Percentiles rank a stretch among this genome's conserved stretches.
These are phyloP conservation scores for Nesoenas mayeri DNA, from an alignment of 2,113 vertebrate genomes.

Conservation along the genomic window DNA sequence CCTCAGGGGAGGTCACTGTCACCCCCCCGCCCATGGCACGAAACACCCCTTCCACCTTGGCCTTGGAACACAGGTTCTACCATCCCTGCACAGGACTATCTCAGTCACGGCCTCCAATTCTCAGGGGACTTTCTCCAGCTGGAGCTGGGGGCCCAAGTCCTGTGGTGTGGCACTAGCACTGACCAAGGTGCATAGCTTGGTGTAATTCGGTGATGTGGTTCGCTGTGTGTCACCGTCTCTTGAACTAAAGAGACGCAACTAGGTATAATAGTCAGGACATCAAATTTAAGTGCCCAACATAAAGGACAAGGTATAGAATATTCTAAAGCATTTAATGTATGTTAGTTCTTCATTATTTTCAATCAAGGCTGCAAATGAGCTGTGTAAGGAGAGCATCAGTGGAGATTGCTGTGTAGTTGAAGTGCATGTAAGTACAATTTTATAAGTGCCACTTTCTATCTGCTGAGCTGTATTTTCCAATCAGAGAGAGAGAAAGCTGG, in stretches of 20 bases:
- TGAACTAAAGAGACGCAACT: background rate
- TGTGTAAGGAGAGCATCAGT: background rate
- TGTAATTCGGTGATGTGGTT: fast-evolving
- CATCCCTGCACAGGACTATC: fast-evolving
- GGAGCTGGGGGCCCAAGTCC: background rate
- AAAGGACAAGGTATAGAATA: background rate
- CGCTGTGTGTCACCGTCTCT: fast-evolving
- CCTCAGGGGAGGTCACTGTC: background rate
- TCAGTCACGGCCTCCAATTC: fast-evolving
- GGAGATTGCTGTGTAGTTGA: background rate
- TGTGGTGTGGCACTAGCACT: too few species aligned
- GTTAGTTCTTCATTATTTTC: conserved; percentile 1
- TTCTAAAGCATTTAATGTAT: background rate
- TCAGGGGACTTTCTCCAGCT: background rate
- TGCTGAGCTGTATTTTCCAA: background rate
- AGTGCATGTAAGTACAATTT: background rate
- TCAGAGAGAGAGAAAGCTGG: background rate
- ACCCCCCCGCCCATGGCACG: fast-evolving
- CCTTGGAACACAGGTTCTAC: background rate
- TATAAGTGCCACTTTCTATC: background rate
- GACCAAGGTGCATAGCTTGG: background rate
- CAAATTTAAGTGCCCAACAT: background rate
- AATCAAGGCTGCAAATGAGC: conserved; percentile 23
- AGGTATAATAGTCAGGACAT: background rate
- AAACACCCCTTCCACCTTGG: background rate